phyloP scores from a whole-genome alignment of 2,888 invertebrate genomes.

The Ichneumoninae sp. region DNA sequence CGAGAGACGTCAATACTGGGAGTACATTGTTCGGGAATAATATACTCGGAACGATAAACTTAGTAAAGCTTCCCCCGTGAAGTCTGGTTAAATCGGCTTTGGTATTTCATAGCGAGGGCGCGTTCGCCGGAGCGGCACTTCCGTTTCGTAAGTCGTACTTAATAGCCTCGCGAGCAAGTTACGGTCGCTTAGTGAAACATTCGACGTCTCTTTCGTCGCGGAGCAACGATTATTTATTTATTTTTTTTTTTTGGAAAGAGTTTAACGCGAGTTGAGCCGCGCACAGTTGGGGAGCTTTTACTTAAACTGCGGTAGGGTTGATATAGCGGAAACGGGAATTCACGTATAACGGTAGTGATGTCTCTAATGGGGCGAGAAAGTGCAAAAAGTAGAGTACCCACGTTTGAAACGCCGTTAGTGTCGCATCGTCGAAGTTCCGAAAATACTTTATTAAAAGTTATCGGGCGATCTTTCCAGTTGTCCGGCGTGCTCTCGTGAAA shows the following conservation, averaged over 20 bases:
- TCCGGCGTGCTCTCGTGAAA: not conserved
- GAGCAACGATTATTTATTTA: not conserved
- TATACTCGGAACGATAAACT: conserved; percentile 15
- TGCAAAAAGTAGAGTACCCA: not conserved
- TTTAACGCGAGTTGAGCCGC: not conserved
- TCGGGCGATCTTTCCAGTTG: not conserved
- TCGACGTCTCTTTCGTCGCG: not conserved
- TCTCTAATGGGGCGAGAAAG: not conserved
- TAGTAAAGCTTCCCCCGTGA: not conserved
- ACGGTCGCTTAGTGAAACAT: not conserved
- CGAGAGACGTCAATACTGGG: not conserved
- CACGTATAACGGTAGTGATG: not conserved
- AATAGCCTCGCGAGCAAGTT: not conserved
- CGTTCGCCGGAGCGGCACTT: not conserved
- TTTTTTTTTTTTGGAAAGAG: not conserved
- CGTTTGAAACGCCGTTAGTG: not conserved
- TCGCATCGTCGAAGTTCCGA: not conserved
- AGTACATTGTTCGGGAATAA: not conserved
- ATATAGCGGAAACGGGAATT: not conserved
- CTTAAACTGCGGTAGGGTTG: not conserved
- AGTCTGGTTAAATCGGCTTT: conserved; percentile 6
- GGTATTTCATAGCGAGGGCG: not conserved
- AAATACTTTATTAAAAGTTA: conserved; percentile 3
- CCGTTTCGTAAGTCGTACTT: not conserved
- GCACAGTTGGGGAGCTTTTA: not conserved